These are phyloP conservation scores for Caenorhabditis latens DNA, from an alignment of 1,140 invertebrate genomes.

Conservation along the genomic window DNA sequence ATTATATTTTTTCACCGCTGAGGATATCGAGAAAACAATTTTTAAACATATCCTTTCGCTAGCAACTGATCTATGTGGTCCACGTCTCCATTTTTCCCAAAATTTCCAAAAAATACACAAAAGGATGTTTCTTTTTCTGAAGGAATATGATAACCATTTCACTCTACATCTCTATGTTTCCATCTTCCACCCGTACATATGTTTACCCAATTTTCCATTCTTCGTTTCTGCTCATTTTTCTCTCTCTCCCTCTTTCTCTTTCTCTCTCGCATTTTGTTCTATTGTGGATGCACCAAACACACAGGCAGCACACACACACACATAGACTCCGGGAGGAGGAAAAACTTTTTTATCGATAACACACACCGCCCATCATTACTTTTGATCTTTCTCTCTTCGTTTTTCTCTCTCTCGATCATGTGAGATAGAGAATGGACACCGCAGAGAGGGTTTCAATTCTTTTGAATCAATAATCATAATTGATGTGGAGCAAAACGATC, in stretches of 20 bases:
- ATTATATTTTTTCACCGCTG: too few relatives aligned
- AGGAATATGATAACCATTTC: too few relatives aligned
- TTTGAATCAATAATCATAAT: constrained; percentile 16
- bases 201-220: too few relatives aligned
- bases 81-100: too few relatives aligned
- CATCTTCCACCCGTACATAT: too few relatives aligned
- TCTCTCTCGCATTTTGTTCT: background rate
- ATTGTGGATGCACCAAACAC: background rate
- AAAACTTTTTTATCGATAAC: constrained; percentile 55
- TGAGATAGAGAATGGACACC: background rate
- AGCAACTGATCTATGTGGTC: too few relatives aligned
- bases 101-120: too few relatives aligned
- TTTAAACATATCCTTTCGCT: too few relatives aligned
- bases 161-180: too few relatives aligned
- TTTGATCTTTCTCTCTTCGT: constrained; percentile 30
- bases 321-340: constrained; percentile 12
- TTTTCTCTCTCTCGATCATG: background rate
- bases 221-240: background rate
- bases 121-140: too few relatives aligned
- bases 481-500: too few relatives aligned
- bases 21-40: too few relatives aligned
- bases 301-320: background rate
- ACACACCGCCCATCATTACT: constrained; percentile 51
- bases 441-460: background rate
- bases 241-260: background rate